These are phyloP conservation scores for Notolabrus celidotus DNA, from an alignment of 2,797 vertebrate genomes.

Conservation along the genomic window DNA sequence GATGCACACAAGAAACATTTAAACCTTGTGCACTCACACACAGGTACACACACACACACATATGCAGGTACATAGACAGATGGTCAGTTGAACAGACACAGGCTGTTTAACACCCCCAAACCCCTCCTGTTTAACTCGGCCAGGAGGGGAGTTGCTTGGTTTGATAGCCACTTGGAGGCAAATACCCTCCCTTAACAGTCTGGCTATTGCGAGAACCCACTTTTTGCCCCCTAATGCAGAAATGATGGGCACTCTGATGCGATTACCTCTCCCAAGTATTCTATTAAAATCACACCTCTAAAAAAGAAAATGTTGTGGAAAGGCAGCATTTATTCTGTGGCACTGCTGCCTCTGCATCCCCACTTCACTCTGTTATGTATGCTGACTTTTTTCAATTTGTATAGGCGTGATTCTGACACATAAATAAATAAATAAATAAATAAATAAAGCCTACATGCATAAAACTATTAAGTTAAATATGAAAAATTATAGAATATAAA, in stretches of 20 bases:
- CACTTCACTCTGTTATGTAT: conserved; percentile 11
- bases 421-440: no score
- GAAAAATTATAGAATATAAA: no score
- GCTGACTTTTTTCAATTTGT: no score
- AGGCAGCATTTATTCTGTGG: conserved; percentile 16
- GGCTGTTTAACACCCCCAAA: conserved; percentile 46
- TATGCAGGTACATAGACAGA: conserved; percentile 56
- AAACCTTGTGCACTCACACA: conserved; percentile 21
- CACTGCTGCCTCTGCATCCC: conserved; percentile 9
- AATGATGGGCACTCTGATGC: conserved; percentile 63
- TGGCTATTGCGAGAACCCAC: conserved; percentile 21
- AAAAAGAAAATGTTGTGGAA: conserved; percentile 14
- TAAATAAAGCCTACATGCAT: no score
- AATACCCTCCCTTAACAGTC: conserved; percentile 40
- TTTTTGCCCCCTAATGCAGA: conserved; percentile 59
- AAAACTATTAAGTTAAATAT: no score
- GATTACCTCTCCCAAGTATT: conserved; percentile 49
- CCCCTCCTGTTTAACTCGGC: conserved; percentile 35
- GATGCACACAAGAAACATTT: conserved; percentile 34
- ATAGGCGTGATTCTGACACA: no score
- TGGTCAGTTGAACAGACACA: conserved; percentile 54
- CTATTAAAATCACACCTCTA: conserved; percentile 47
- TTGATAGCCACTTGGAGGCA: conserved; percentile 53
- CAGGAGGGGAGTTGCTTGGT: conserved; percentile 40
- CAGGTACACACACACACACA: not conserved